A percentile compares a stretch with the other conserved stretches of the same genome.
phyloP scores from a whole-genome alignment of 1,140 invertebrate genomes.

The Cydia strobilella region DNA sequence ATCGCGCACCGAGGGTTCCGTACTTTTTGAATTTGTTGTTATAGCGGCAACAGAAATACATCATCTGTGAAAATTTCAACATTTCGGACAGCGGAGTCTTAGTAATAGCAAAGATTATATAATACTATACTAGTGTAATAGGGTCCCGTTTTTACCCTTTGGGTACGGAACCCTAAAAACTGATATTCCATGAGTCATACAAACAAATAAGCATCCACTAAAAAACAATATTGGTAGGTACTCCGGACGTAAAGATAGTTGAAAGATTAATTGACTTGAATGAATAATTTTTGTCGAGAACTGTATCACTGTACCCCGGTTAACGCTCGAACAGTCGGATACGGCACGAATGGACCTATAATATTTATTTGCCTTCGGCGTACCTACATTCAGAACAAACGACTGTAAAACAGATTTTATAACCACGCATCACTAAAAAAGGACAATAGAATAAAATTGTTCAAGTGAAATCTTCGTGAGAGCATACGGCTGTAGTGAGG shows the following conservation, averaged over 20 bases:
- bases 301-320: background rate
- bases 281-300: background rate
- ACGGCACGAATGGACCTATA: background rate
- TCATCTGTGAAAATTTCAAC: too few relatives aligned
- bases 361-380: background rate
- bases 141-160: too few relatives aligned
- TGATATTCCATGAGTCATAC: too few relatives aligned
- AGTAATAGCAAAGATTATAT: too few relatives aligned
- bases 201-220: too few relatives aligned
- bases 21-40: too few relatives aligned
- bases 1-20: too few relatives aligned
- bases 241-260: background rate
- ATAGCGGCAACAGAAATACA: too few relatives aligned
- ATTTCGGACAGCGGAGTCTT: too few relatives aligned
- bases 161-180: too few relatives aligned
- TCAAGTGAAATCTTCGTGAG: slow-evolving; percentile 45
- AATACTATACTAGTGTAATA: too few relatives aligned
- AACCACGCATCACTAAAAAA: slow-evolving; percentile 6
- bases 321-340: background rate
- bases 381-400: background rate
- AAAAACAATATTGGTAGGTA: background rate
- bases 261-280: background rate
- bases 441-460: slow-evolving; percentile 38
- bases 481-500: slow-evolving; percentile 43
- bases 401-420: slow-evolving; percentile 1